Percentiles rank a stretch among this genome's conserved stretches.
Evolutionary conservation across 2,113 vertebrate genomes (phyloP).

Genomic region (Scomber scombrus): DNA sequence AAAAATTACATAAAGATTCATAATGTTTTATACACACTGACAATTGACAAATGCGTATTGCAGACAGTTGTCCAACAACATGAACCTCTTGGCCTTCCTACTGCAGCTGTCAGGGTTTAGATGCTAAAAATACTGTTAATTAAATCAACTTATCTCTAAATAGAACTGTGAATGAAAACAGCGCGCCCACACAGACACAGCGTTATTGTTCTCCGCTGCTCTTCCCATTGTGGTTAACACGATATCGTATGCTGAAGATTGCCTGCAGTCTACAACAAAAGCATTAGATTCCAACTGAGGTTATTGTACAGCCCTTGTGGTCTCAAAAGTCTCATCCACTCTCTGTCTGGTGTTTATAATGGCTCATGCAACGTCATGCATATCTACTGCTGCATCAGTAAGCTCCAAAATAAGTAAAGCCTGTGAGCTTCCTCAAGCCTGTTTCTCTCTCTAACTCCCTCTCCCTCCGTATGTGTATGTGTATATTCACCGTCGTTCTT

Average conservation of each 20-base stretch:
- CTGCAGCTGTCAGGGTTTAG: background rate
- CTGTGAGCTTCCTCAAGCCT: slow-evolving; percentile 24
- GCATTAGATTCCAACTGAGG: slow-evolving; percentile 16
- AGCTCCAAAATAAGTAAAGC: slow-evolving; percentile 54
- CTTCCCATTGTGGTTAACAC: background rate
- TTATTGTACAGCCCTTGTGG: slow-evolving; percentile 18
- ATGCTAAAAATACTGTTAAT: background rate
- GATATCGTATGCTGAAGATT: slow-evolving; percentile 8
- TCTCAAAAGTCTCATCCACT: slow-evolving; percentile 39
- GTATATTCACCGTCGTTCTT: slow-evolving; percentile 51
- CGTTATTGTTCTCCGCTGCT: background rate
- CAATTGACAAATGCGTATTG: no score
- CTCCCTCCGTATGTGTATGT: slow-evolving; percentile 12
- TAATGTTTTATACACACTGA: background rate
- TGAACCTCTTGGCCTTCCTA: background rate
- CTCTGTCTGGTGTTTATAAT: slow-evolving; percentile 37
- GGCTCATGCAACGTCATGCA: slow-evolving; percentile 35
- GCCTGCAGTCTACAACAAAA: slow-evolving; percentile 1
- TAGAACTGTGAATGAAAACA: background rate
- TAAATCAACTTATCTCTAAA: background rate
- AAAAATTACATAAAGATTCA: background rate
- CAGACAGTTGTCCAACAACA: background rate
- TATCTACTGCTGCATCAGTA: slow-evolving; percentile 50
- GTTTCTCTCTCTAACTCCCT: background rate
- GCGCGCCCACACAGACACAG: background rate